Evolutionary conservation across 2,888 invertebrate genomes (phyloP).

Genomic region (Volucella bombylans): DNA sequence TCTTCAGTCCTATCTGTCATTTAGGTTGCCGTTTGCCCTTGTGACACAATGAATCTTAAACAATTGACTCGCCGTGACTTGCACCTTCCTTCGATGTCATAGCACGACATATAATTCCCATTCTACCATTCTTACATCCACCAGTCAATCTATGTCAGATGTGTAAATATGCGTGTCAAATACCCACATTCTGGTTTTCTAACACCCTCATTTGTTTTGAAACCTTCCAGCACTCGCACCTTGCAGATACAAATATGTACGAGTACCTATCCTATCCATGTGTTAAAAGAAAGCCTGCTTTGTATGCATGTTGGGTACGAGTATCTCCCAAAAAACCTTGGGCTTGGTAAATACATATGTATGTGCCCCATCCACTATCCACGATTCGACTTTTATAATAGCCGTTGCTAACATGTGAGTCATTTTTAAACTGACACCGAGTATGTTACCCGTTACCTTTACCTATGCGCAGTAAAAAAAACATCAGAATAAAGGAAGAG

Average conservation of each 20-base stretch:
- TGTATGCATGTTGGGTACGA: conserved; percentile 51
- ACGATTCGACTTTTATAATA: conserved; percentile 18
- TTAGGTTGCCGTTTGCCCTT: not conserved
- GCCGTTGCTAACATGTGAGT: conserved; percentile 51
- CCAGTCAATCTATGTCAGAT: conserved; percentile 72
- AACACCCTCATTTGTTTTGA: conserved; percentile 62
- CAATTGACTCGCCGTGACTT: not conserved
- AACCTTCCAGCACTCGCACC: conserved; percentile 36
- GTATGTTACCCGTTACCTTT: not conserved
- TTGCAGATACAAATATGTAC: conserved; percentile 24
- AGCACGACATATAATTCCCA: conserved; percentile 31
- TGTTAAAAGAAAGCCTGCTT: conserved; percentile 33
- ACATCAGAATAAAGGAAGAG: conserved; percentile 13
- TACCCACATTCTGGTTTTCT: conserved; percentile 60
- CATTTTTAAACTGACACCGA: conserved; percentile 47
- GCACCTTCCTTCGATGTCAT: conserved; percentile 47
- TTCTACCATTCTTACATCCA: conserved; percentile 10
- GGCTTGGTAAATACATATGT: not conserved
- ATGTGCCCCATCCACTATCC: not conserved
- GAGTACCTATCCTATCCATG: not conserved
- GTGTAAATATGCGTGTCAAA: conserved; percentile 74
- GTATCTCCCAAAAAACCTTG: conserved; percentile 2
- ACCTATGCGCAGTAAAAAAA: no score
- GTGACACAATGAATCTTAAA: not conserved
- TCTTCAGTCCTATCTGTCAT: no score